Evolutionary conservation across 2,888 invertebrate genomes (phyloP).

Genomic region (Acholoe squamosa): DNA sequence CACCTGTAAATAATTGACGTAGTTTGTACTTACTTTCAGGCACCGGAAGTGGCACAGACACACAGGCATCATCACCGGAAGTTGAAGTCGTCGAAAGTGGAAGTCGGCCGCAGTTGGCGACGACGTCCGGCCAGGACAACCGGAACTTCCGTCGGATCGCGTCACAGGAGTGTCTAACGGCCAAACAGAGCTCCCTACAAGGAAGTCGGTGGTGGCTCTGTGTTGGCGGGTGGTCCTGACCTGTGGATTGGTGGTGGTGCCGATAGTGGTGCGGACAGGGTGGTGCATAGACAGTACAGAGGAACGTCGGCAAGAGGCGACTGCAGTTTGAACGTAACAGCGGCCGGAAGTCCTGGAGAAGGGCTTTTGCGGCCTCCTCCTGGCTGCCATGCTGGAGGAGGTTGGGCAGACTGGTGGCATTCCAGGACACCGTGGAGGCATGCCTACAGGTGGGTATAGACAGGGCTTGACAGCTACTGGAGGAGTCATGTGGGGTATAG

Average conservation of each 20-base stretch:
- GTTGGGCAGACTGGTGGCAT: constrained; percentile 11
- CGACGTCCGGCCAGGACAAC: constrained; percentile 9
- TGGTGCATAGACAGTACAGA: not conserved
- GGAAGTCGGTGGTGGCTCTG: not conserved
- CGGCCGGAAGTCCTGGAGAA: not conserved
- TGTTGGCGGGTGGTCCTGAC: not conserved
- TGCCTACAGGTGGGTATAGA: not conserved
- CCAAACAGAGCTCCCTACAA: not conserved
- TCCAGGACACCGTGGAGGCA: not conserved
- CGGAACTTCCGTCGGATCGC: not conserved
- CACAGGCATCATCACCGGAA: constrained; percentile 13
- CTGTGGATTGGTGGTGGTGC: not conserved
- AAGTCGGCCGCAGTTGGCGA: constrained; percentile 8
- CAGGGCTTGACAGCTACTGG: not conserved
- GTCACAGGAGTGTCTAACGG: not conserved
- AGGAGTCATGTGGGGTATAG: not conserved
- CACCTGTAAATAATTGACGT: too few relatives aligned
- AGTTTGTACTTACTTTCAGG: too few relatives aligned
- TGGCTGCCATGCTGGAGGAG: not conserved
- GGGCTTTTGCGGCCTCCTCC: not conserved
- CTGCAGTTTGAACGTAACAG: constrained; percentile 17
- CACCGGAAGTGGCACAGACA: not conserved
- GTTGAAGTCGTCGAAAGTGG: not conserved
- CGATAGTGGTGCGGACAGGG: not conserved
- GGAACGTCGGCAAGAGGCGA: constrained; percentile 14